These are phyloP conservation scores for Planiliza haematocheilus DNA, from an alignment of 2,113 vertebrate genomes.

Conservation along the genomic window DNA sequence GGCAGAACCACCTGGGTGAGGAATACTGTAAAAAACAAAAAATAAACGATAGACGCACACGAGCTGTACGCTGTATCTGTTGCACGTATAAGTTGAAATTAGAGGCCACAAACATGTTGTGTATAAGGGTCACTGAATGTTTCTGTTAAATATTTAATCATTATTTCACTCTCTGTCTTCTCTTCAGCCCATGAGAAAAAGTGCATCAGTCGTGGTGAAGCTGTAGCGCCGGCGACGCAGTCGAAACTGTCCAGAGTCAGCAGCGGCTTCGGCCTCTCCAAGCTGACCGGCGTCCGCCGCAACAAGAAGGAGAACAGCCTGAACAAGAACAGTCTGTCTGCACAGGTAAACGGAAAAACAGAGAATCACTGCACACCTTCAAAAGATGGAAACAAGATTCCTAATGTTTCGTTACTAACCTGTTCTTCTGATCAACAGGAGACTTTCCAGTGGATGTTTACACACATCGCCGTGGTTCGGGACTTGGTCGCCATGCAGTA, in stretches of 20 bases:
- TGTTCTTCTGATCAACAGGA: slow-evolving; percentile 82
- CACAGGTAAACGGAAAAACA: slow-evolving; percentile 85
- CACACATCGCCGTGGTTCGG: slow-evolving; percentile 96
- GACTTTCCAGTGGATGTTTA: slow-evolving; percentile 99
- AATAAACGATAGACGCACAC: neutral
- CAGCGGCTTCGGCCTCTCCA: slow-evolving; percentile 98
- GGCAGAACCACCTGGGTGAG: slow-evolving; percentile 98
- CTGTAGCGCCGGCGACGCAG: slow-evolving; percentile 88
- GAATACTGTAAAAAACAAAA: neutral
- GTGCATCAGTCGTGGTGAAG: slow-evolving; percentile 93
- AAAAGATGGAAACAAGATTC: neutral
- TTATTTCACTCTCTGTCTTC: too few relatives aligned
- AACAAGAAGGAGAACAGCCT: slow-evolving; percentile 95
- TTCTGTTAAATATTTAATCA: too few relatives aligned
- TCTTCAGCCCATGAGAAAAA: slow-evolving; percentile 94
- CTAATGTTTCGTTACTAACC: neutral
- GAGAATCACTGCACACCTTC: neutral
- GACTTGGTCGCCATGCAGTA: slow-evolving; percentile 98
- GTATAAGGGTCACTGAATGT: too few relatives aligned
- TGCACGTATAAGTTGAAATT: too few relatives aligned
- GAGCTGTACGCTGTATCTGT: too few relatives aligned
- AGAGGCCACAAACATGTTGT: too few relatives aligned
- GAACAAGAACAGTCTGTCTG: slow-evolving; percentile 93
- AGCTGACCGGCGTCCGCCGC: slow-evolving; percentile 94
- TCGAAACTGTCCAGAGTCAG: slow-evolving; percentile 97